Evolutionary conservation across 2,888 invertebrate species (phyloP), one percentile per base, ranked within the genome.

Genomic region (Charanyca ferruginea): DNA sequence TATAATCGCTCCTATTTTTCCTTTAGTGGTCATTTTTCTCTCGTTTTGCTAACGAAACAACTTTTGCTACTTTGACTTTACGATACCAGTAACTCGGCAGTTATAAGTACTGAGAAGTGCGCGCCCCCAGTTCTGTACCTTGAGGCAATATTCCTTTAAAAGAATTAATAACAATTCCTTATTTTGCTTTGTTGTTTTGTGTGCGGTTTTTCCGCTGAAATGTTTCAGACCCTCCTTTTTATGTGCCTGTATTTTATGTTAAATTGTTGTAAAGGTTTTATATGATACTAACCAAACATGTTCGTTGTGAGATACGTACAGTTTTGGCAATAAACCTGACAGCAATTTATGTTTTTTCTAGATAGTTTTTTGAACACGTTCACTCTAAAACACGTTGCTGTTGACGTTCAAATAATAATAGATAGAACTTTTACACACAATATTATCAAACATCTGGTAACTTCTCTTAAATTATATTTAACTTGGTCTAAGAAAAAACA

Each of bases 211-310:
- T 54, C 47, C 48, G 38, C 45, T 63, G 23, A 70, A 74, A 62
- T 54, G 18, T 62, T 65, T 47, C 35, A 64, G 61, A 38, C 38
- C 38, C 38, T 62, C 52, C 47, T 65, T 72, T 79, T 76, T 74
- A 71, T 73, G 58, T 63, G 66, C 47, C 62, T 44, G 58, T 75
- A 70, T 79, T 77, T 83, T 73, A 72, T 68, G 60, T 66, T 77
- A 70, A 80, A 74, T 76, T 76, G 58, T 73, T 68, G 54, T 52
- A 45, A 63, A 73, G 38, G 63, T 65, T 82, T 80, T 77, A 68
- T 66, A 69, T 73, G 68, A 62, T 58, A 57, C 45, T 42, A 63
- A 60, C 59, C 71, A 60, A 66, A 67, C 64, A 54, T 55, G 42
- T 49, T 54, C 35, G 61, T 67, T 66, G 75, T 20, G 57, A 68